Evolutionary conservation across 2,797 vertebrate genomes (phyloP).

Genomic region (Huso huso): DNA sequence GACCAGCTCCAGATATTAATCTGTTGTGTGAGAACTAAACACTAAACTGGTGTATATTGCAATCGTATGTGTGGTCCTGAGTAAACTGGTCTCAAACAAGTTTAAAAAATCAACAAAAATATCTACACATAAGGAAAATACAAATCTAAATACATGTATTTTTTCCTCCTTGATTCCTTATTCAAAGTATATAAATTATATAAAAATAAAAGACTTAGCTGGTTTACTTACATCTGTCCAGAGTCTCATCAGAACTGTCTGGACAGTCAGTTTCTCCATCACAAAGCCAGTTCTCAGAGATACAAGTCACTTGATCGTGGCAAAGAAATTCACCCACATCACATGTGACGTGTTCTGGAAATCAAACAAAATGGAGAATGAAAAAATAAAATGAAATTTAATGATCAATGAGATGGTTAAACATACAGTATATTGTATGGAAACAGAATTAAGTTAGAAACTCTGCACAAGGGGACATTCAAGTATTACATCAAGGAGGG

Average conservation of each 20-base stretch:
- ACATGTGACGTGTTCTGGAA: constrained; percentile 74
- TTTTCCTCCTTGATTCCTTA: neutral
- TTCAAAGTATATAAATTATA: constrained; percentile 2
- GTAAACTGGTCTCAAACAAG: too few relatives aligned
- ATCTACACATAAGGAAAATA: too few relatives aligned
- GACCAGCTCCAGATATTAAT: too few relatives aligned
- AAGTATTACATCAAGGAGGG: too few relatives aligned
- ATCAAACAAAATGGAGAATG: constrained; percentile 37
- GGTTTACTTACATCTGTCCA: constrained; percentile 71
- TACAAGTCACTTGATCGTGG: constrained; percentile 66
- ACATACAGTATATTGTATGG: neutral
- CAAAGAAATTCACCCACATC: constrained; percentile 87
- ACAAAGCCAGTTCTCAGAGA: constrained; percentile 83
- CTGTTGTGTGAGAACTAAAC: too few relatives aligned
- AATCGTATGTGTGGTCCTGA: too few relatives aligned
- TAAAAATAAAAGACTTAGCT: constrained; percentile 4
- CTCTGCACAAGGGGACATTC: too few relatives aligned
- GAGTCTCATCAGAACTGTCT: constrained; percentile 77
- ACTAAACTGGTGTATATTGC: too few relatives aligned
- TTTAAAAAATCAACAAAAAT: too few relatives aligned
- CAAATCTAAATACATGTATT: neutral
- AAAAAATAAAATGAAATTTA: constrained; percentile 17
- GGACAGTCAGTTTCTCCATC: constrained; percentile 88
- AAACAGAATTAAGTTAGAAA: neutral
- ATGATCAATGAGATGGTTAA: constrained; percentile 20